phyloP scores from a whole-genome alignment of 2,797 vertebrate genomes.

The Erpetoichthys calabaricus region DNA sequence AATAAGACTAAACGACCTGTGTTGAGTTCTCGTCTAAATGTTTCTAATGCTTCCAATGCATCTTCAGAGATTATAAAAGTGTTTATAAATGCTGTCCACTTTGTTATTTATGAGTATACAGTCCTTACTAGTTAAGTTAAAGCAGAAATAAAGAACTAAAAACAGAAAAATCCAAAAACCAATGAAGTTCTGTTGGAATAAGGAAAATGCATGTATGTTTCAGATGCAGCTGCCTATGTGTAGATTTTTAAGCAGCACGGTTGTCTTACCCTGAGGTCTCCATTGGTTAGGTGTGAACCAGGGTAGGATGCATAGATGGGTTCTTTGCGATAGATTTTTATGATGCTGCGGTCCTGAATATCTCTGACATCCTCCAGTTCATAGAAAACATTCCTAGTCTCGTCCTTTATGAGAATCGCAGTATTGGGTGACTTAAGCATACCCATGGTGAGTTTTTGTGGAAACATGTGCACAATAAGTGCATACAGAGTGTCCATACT shows the following conservation, averaged over 20 bases:
- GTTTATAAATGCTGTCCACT: no score
- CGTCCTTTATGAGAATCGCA: constrained; percentile 95
- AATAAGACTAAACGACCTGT: no score
- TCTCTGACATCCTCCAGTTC: constrained; percentile 93
- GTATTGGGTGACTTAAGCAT: constrained; percentile 97
- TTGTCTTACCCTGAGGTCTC: constrained; percentile 82
- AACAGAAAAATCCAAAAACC: no score
- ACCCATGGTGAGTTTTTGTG: constrained; percentile 92
- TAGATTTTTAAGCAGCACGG: background rate
- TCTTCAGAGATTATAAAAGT: no score
- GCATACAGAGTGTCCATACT: constrained; percentile 94
- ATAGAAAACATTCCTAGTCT: constrained; percentile 93
- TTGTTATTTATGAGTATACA: no score
- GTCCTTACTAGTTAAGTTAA: no score
- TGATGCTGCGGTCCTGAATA: constrained; percentile 95
- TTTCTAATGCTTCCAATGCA: no score
- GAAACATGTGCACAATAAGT: constrained; percentile 98
- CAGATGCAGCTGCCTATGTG: background rate
- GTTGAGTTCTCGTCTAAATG: no score
- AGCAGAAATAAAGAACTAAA: no score
- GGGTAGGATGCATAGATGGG: constrained; percentile 91
- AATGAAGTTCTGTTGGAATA: no score
- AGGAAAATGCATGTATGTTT: no score
- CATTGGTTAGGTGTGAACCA: constrained; percentile 82
- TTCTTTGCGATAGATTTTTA: constrained; percentile 96